phyloP scores from a whole-genome alignment of 2,797 vertebrate species.

The Simalia tracyae region DNA sequence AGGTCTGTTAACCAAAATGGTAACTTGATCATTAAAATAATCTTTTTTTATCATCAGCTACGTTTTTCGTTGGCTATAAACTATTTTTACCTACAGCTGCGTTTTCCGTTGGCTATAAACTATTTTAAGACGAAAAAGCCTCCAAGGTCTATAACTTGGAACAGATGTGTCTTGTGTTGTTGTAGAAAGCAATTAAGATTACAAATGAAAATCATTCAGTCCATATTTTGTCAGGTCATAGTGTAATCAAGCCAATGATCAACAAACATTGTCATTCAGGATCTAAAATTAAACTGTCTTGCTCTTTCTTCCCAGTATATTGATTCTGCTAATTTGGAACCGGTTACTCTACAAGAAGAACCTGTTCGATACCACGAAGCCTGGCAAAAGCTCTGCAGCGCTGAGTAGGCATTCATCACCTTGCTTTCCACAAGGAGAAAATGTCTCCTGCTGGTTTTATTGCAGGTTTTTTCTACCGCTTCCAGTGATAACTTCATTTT shows the following conservation, averaged over 20 bases:
- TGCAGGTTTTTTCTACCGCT: not conserved
- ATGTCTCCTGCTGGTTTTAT: not conserved
- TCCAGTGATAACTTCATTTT: not conserved
- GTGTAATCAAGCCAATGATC: not conserved
- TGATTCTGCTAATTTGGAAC: constrained; percentile 91
- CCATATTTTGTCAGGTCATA: not conserved
- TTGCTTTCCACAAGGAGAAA: not conserved
- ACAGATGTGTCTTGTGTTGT: not conserved
- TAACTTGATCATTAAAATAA: not conserved
- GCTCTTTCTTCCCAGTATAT: constrained; percentile 81
- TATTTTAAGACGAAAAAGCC: not conserved
- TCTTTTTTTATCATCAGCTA: not conserved
- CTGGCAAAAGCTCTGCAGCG: constrained; percentile 94
- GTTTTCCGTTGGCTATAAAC: not conserved
- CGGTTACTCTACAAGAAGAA: constrained; percentile 80
- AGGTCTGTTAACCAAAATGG: not conserved
- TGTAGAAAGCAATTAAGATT: not conserved
- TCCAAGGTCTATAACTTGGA: not conserved
- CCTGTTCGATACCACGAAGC: constrained; percentile 94
- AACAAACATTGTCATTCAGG: not conserved
- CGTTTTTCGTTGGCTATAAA: not conserved
- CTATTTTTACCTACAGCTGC: not conserved
- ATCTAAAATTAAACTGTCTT: not conserved
- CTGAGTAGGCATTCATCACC: constrained; percentile 76
- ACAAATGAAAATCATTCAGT: not conserved